These are phyloP conservation scores for Phenganax marumi DNA, from an alignment of 92 coral and sea anemone genomes.

Conservation along the genomic window DNA sequence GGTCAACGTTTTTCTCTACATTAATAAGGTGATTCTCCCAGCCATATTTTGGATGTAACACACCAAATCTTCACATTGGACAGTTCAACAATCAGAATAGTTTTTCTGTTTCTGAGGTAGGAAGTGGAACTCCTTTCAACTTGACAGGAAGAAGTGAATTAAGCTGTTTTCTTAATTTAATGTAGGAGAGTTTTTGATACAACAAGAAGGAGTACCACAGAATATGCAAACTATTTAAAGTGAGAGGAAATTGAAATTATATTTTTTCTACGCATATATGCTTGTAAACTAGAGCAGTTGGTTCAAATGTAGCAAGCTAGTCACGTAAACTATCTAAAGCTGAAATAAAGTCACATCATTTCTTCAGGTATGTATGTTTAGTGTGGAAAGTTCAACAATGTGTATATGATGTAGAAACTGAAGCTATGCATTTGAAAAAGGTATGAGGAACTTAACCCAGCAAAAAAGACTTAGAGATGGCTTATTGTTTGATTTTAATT, in stretches of 20 bases:
- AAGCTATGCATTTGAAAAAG: background rate
- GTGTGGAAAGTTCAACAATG: constrained; percentile 25
- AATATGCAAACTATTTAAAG: constrained; percentile 19
- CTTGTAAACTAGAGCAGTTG: background rate
- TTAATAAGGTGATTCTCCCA: constrained; percentile 30
- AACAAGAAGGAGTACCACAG: constrained; percentile 17
- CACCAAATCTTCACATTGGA: constrained; percentile 30
- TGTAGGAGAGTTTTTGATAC: constrained; percentile 24
- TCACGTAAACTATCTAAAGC: background rate
- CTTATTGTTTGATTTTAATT: background rate
- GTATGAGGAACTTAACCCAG: background rate
- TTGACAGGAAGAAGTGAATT: background rate
- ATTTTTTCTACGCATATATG: background rate
- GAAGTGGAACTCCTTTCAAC: background rate
- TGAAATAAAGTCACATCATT: background rate
- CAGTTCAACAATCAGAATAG: background rate
- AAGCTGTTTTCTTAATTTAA: background rate
- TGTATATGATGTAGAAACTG: background rate
- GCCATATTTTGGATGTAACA: constrained; percentile 34
- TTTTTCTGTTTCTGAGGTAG: constrained; percentile 35
- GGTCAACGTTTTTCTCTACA: background rate
- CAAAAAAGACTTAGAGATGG: background rate
- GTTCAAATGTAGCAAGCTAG: too few species aligned
- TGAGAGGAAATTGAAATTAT: background rate
- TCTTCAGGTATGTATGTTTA: constrained; percentile 14